Conservation (phyloP, 2,797 vertebrate species). For the Myiotriccus ornatus region DNA sequence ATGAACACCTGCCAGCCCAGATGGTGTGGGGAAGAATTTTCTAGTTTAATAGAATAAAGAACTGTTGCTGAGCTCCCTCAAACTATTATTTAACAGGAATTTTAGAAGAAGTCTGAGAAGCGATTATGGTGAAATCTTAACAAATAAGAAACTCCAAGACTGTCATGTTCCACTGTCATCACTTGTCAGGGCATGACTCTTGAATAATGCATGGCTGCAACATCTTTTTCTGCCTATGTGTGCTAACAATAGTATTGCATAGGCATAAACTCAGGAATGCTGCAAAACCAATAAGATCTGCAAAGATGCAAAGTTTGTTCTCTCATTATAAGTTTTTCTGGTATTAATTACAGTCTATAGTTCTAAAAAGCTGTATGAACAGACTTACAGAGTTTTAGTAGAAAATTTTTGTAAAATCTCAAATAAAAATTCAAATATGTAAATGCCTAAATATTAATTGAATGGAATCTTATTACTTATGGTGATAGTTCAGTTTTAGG, state of each 20-base stretch:
- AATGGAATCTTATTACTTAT: background rate
- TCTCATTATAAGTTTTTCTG: background rate
- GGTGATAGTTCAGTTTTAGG: background rate
- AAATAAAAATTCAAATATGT: background rate
- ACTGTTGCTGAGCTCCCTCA: conserved; percentile 35
- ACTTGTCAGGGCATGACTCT: conserved; percentile 25
- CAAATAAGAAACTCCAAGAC: conserved; percentile 44
- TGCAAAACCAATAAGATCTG: conserved; percentile 8
- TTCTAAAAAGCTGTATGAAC: background rate
- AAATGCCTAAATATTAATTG: background rate
- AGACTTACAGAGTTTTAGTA: background rate
- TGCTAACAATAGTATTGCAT: background rate
- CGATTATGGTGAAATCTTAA: conserved; percentile 38
- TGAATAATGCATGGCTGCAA: conserved; percentile 24
- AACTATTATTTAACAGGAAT: conserved; percentile 53
- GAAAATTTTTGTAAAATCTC: background rate
- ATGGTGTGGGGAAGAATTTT: conserved; percentile 72
- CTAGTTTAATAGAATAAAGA: conserved; percentile 66
- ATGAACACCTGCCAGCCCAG: conserved; percentile 78
- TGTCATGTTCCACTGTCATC: background rate
- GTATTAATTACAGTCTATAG: background rate
- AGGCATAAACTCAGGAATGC: background rate
- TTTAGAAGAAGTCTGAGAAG: conserved; percentile 34
- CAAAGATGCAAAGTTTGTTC: background rate
- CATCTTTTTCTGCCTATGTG: background rate